A percentile compares a stretch with the other conserved stretches of the same genome.
Evolutionary conservation across 2,113 vertebrate species (phyloP).

Genomic region (Perca flavescens): DNA sequence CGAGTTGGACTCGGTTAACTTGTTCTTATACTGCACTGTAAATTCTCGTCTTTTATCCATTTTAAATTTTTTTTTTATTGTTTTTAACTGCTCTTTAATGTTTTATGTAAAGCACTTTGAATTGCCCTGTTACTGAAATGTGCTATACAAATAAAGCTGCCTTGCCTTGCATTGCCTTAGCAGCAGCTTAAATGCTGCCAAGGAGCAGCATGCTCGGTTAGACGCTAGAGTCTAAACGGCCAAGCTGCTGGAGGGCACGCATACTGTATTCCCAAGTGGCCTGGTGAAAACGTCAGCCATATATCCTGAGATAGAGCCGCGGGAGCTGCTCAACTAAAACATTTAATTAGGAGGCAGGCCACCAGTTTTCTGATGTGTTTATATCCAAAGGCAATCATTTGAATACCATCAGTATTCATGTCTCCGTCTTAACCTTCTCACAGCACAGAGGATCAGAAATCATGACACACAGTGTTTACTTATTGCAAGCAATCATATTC

Average conservation of each 20-base stretch:
- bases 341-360: slow-evolving; percentile 60
- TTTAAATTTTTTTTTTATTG: too few relatives aligned
- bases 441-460: not conserved
- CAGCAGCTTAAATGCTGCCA: slow-evolving; percentile 20
- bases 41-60: too few relatives aligned
- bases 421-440: slow-evolving; percentile 27
- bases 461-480: slow-evolving; percentile 1
- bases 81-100: too few relatives aligned
- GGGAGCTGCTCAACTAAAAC: slow-evolving; percentile 37
- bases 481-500: not conserved
- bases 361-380: slow-evolving; percentile 34
- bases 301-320: slow-evolving; percentile 23
- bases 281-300: slow-evolving; percentile 46
- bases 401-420: slow-evolving; percentile 43
- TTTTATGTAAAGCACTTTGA: too few relatives aligned
- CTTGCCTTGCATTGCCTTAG: not conserved
- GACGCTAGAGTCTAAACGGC: slow-evolving; percentile 16
- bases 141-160: too few relatives aligned
- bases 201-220: slow-evolving; percentile 26
- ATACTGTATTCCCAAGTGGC: slow-evolving; percentile 34
- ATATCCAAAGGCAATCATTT: slow-evolving; percentile 39
- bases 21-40: too few relatives aligned
- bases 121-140: too few relatives aligned
- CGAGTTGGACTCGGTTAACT: too few relatives aligned
- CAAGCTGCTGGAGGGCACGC: slow-evolving; percentile 40